Evolutionary conservation across 2,797 vertebrate genomes (phyloP), one percentile per base, ranked within the genome.

Genomic region (Luscinia megarhynchos): DNA sequence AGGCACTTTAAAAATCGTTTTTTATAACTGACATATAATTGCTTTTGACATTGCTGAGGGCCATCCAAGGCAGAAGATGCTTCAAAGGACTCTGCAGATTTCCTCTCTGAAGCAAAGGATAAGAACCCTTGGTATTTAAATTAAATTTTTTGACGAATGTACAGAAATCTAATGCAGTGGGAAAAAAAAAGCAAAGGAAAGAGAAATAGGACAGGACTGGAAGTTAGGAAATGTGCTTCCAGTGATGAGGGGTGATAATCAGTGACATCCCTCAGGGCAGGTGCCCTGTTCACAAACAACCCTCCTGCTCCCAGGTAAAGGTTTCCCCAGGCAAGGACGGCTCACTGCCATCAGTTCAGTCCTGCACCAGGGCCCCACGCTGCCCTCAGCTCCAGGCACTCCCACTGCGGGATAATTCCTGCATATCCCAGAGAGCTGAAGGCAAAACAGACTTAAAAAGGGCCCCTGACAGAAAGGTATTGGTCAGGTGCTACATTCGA

Each of bases 41-140:
- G 75, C 67, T 45, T 43, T 82, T 88, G 91, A 93, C 76, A 63
- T 80, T 74, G 74, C 64, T 85, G 87, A 90, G 85, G 87, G 85
- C 81, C 79, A 93, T 78, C 73, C 43, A 73, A 61, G 51, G 74
- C 55, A 73, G 64, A 91, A 77, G n/a, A 43, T 68, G 63, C 67
- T 82, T 90, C 85, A 91, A 87, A 96, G 90, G 63, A 55, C 38
- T 88, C 62, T 32, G 46, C 18, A 41, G 62, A 81, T 95, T 91
- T 84, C 81, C 81, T 87, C 87, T 92, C 86, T 32, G 59, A 91
- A 89, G 63, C 19, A 57, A 88, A 85, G 50, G 27, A 80, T 85
- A 93, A 94, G 76, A 87, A 85, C 41, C 16, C 4, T 7, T 5
- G 87, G 80, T 70, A 94, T 54, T 91, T 74, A 77, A 90, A 92